These are phyloP conservation scores for Drosophila sordidula DNA, from an alignment of 2,888 invertebrate species.

Conservation along the genomic window DNA sequence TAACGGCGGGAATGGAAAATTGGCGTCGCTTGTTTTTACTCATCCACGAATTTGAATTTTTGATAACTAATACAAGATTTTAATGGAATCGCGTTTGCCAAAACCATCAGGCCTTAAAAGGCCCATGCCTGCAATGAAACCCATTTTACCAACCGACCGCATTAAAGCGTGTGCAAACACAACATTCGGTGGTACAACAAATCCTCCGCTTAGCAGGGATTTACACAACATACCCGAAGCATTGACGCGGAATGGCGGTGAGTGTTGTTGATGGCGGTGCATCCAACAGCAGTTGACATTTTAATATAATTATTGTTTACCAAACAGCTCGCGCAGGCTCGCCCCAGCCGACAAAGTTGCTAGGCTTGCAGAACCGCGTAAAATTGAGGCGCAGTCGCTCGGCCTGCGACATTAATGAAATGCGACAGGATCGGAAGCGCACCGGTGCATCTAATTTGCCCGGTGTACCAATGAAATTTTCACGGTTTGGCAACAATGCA, in stretches of 20 bases:
- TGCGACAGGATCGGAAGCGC: slow-evolving; percentile 64
- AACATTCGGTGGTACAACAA: slow-evolving; percentile 49
- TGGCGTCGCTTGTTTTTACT: slow-evolving; percentile 61
- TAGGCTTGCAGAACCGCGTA: slow-evolving; percentile 28
- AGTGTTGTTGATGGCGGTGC: slow-evolving; percentile 1
- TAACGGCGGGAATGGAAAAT: slow-evolving; percentile 62
- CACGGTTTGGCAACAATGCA: slow-evolving; percentile 55
- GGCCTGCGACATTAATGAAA: slow-evolving; percentile 76
- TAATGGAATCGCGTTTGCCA: slow-evolving; percentile 86
- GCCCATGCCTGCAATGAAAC: slow-evolving; percentile 69
- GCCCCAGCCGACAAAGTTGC: slow-evolving; percentile 65
- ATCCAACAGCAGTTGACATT: background rate
- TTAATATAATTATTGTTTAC: background rate
- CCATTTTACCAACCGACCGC: slow-evolving; percentile 82
- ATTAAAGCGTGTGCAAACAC: slow-evolving; percentile 67
- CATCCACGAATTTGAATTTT: slow-evolving; percentile 7
- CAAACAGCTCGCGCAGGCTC: slow-evolving; percentile 75
- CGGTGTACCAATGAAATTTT: slow-evolving; percentile 76
- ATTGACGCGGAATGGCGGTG: slow-evolving; percentile 64
- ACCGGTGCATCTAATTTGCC: slow-evolving; percentile 79
- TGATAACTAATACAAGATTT: background rate
- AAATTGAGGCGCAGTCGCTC: slow-evolving; percentile 82
- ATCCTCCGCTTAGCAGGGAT: slow-evolving; percentile 53
- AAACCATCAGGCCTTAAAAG: slow-evolving; percentile 82
- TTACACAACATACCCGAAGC: slow-evolving; percentile 57